These are phyloP conservation scores for Acleris literana DNA, from an alignment of 2,888 invertebrate genomes.

Conservation along the genomic window DNA sequence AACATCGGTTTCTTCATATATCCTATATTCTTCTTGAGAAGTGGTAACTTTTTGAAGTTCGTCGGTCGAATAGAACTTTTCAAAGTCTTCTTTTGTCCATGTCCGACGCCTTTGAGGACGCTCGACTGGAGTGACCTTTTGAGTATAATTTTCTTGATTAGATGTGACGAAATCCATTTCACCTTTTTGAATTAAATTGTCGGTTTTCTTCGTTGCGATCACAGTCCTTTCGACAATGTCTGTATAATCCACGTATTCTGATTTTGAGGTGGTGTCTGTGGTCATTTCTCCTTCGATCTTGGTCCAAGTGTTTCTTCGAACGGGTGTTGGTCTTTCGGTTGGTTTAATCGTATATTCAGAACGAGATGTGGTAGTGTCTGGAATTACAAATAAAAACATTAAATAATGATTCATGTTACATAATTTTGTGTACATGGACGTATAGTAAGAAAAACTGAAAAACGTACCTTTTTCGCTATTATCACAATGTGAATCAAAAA, in stretches of 20 bases:
- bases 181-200: constrained; percentile 88
- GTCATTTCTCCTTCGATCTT: constrained; percentile 89
- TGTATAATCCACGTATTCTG: constrained; percentile 87
- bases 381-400: constrained; percentile 43
- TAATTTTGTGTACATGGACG: too few species aligned
- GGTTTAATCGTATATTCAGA: constrained; percentile 88
- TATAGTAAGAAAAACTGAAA: too few species aligned
- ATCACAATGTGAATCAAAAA: too few species aligned
- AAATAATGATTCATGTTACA: too few species aligned
- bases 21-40: constrained; percentile 86
- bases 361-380: constrained; percentile 88
- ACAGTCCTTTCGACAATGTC: constrained; percentile 83
- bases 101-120: constrained; percentile 85
- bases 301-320: constrained; percentile 90
- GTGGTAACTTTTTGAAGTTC: constrained; percentile 84
- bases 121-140: constrained; percentile 83
- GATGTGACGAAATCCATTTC: constrained; percentile 87
- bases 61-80: constrained; percentile 86
- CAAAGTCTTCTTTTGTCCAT: constrained; percentile 89
- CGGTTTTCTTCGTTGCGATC: constrained; percentile 83
- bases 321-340: constrained; percentile 85
- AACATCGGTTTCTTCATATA: constrained; percentile 84
- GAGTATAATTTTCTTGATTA: constrained; percentile 84
- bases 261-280: constrained; percentile 86
- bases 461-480: too few species aligned